Base-by-base conservation (phyloP, 2,797 vertebrate species). In the Sarcoramphus papa region DNA sequence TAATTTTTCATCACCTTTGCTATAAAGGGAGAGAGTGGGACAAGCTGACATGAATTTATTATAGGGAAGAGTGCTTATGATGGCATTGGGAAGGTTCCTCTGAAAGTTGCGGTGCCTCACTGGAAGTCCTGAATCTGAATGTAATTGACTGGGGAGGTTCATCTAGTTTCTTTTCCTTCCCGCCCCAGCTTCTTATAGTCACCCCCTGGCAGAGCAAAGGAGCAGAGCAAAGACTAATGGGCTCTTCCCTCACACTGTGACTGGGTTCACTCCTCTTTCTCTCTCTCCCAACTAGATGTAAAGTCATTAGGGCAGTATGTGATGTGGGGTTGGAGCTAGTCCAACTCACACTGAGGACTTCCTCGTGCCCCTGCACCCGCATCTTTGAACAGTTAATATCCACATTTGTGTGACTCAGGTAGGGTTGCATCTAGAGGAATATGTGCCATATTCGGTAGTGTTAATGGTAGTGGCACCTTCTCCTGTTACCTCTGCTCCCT, bases 391-490 rank as follows among this genome's bases (percentile, higher is more conserved):
- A 65, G 75, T 84, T 90, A 72, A 88, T 48, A 86, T 43, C 68
- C 50, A 59, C 25, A 3, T 54, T 93, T 84, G 62, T 1, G 2
- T 86, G 90, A 59, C 65, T 84, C 4, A 21, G 57, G 64, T 80
- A 67, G 43, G 73, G 73, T 77, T 90, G 78, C 85, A 78, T 67
- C 3, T 15, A 50, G 65, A 73, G 85, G 56, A 91, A 41, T 48
- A 22, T 20, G 54, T 88, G 73, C 91, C 40, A 4, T 65, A 92
- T 92, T 86, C 73, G 65, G 73, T 21, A n/a, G 94, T 84, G 90
- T 93, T 95, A 95, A 95, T 69, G 82, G 90, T 8, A 43, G 57
- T 68, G 83, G 74, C 88, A 79, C 88, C 65, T 96, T 97, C 96
- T 96, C 85, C 65, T 70, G 4, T 95, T 96, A 95, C 79, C 33